Percentiles rank a stretch among this genome's conserved stretches.
phyloP scores from a whole-genome alignment of 2,797 vertebrate species.

The Periophthalmus magnuspinnatus region DNA sequence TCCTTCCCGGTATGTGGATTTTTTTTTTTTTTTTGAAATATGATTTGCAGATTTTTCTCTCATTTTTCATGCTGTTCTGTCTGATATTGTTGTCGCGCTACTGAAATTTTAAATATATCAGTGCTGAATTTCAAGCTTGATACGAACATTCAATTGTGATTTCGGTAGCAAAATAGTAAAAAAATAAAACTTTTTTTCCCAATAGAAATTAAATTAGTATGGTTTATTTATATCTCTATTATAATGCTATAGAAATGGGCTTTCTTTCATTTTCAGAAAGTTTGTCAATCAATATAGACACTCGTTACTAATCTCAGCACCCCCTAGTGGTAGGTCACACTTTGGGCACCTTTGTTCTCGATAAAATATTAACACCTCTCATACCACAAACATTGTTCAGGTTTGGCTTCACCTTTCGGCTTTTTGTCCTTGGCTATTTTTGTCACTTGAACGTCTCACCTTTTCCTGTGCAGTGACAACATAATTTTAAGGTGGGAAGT shows the following conservation, averaged over 20 bases:
- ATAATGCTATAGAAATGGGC: no score
- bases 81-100: slow-evolving; percentile 19
- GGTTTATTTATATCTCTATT: no score
- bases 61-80: slow-evolving; percentile 42
- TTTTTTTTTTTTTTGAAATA: slow-evolving; percentile 46
- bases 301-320: no score
- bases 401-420: background rate
- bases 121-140: no score
- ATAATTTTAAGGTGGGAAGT: slow-evolving; percentile 2
- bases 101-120: slow-evolving; percentile 18
- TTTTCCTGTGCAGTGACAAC: background rate
- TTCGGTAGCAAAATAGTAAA: no score
- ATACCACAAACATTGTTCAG: background rate
- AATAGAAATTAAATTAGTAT: no score
- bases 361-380: slow-evolving; percentile 8
- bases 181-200: no score
- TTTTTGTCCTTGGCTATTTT: background rate
- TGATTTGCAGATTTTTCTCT: slow-evolving; percentile 38
- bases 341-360: no score
- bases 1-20: slow-evolving; percentile 25
- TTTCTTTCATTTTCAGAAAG: no score
- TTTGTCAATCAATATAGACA: no score
- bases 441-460: background rate
- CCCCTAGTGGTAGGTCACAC: no score
- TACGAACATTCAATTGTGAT: no score